Conservation (phyloP, 2,113 vertebrate species). For the Trochalopteron elliotii region DNA sequence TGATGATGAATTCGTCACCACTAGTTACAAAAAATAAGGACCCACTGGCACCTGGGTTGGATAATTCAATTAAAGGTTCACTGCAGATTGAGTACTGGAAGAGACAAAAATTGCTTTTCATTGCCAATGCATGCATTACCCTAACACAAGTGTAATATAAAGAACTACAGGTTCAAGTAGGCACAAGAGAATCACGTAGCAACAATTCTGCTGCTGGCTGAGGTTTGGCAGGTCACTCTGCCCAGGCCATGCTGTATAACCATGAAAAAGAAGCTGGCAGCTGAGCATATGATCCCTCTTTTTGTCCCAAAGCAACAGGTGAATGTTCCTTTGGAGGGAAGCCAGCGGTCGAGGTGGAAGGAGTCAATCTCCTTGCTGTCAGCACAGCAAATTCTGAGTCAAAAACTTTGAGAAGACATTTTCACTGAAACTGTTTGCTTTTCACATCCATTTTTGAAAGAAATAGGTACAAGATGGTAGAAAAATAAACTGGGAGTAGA, state of each 20-base stretch:
- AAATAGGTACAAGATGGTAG: neutral
- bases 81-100: slow-evolving; percentile 93
- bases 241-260: neutral
- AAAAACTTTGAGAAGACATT: neutral
- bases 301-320: neutral
- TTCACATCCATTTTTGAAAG: neutral
- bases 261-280: neutral
- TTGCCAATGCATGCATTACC: neutral
- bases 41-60: slow-evolving; percentile 94
- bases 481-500: neutral
- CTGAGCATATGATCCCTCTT: rapidly evolving
- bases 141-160: neutral
- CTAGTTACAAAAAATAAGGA: slow-evolving; percentile 97
- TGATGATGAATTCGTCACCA: slow-evolving; percentile 97
- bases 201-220: neutral
- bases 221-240: neutral
- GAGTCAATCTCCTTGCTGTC: neutral
- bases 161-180: neutral
- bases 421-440: neutral
- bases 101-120: slow-evolving; percentile 20
- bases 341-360: neutral
- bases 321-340: neutral
- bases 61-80: slow-evolving; percentile 93
- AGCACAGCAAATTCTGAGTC: neutral
- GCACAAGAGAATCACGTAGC: neutral